These are phyloP conservation scores for Tetrao urogallus DNA, from an alignment of 2,113 vertebrate species.

Conservation along the genomic window DNA sequence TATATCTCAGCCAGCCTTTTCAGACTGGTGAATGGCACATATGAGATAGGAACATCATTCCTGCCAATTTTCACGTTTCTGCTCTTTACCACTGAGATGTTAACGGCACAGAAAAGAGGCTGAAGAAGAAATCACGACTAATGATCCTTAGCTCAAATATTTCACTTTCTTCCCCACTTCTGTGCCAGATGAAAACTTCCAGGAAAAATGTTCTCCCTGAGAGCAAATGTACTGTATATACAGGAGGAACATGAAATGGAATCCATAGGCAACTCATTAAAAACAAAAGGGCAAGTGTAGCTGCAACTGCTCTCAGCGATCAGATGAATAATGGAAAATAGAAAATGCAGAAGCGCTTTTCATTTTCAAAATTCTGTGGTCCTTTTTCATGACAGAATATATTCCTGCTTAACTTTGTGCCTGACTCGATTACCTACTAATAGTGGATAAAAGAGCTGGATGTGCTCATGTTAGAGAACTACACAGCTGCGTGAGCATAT, in stretches of 20 bases:
- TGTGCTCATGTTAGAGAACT: not conserved
- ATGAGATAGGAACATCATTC: not conserved
- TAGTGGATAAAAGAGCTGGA: not conserved
- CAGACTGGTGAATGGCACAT: not conserved
- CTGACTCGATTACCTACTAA: not conserved
- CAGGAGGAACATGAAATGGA: not conserved
- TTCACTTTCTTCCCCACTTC: not conserved
- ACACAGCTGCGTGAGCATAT: fast-evolving
- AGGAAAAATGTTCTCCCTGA: not conserved
- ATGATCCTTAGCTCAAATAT: not conserved
- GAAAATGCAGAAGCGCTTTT: not conserved
- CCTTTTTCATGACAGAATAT: not conserved
- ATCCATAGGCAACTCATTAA: not conserved
- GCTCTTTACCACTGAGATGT: not conserved
- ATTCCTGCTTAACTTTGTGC: not conserved
- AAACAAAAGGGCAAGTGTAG: not conserved
- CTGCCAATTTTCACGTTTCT: not conserved
- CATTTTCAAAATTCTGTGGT: not conserved
- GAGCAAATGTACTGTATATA: fast-evolving
- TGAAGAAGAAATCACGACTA: not conserved
- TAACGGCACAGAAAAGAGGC: not conserved
- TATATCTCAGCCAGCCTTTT: not conserved
- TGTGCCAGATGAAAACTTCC: not conserved
- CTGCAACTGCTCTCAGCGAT: not conserved
- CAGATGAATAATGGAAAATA: not conserved